These are phyloP conservation scores for Telmatherina bonti DNA, from an alignment of 2,797 vertebrate species.

Conservation along the genomic window DNA sequence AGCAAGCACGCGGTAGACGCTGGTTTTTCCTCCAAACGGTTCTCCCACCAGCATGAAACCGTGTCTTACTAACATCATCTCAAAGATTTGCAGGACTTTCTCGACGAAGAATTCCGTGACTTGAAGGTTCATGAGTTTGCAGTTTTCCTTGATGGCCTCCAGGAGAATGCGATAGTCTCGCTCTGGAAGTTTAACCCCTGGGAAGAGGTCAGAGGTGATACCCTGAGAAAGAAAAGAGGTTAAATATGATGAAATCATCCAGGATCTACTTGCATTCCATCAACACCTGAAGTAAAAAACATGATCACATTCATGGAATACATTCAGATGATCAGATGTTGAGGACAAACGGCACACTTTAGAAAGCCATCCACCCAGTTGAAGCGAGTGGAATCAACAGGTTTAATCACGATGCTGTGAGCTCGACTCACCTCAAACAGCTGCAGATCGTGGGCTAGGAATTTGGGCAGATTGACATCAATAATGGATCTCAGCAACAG, in stretches of 20 bases:
- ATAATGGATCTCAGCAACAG: constrained; percentile 92
- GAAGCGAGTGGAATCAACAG: too few relatives aligned
- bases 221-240: constrained; percentile 78
- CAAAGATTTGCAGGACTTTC: constrained; percentile 93
- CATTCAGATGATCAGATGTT: background rate
- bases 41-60: constrained; percentile 96
- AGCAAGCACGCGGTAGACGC: constrained; percentile 88
- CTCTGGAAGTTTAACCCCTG: constrained; percentile 89
- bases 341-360: constrained; percentile 5
- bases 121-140: constrained; percentile 89
- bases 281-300: background rate
- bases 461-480: constrained; percentile 93
- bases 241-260: background rate
- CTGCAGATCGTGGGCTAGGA: constrained; percentile 91
- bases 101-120: constrained; percentile 86
- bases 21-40: constrained; percentile 92
- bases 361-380: background rate
- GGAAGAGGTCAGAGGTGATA: constrained; percentile 94
- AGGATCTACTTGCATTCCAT: background rate
- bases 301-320: background rate
- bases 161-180: constrained; percentile 87
- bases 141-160: constrained; percentile 87
- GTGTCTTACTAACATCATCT: constrained; percentile 95
- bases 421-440: constrained; percentile 88
- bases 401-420: too few relatives aligned